Base-by-base conservation (phyloP, 2,797 vertebrate species). In the Mormyrus hasselquistii region DNA sequence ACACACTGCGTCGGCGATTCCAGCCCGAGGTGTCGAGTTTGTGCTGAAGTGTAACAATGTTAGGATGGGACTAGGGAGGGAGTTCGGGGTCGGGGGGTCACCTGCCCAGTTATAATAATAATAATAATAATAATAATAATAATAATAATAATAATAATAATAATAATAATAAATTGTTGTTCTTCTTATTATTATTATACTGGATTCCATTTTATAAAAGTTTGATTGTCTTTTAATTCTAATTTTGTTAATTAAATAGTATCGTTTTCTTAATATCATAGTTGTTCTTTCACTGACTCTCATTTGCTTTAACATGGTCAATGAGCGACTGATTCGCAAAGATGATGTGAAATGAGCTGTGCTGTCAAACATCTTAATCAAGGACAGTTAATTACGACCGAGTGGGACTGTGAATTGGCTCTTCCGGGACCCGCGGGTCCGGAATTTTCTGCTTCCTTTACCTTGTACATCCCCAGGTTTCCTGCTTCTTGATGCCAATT, bases 311-410 rank as follows among this genome's bases (percentile, higher is more conserved):
- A 73, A 38, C 10, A 8, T 38, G 25, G 69, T 73, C 14, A 34
- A 5, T 38, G 34, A 73, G 14, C 3, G 4, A 22, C 69, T 73
- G 6, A 73, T 16, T 73, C 29, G 4, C 12, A 1, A 38, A 34
- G 10, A 73, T 73, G 1, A 38, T 10, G 14, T 73, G 65, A 73
- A 34, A 73, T 73, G 29, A 73, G 69, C 4, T 38, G 69, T 73
- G 69, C 69, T 73, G 69, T 38, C 69, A 73, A 73, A 73, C 69
- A 73, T 73, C 69, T 73, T 73, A 73, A 73, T 73, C 12, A 73
- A 38, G 69, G 25, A 14, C 12, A 16, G 69, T 73, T 73, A 73
- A 73, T 73, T 73, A 73, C 29, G 14, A 7, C 69, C 10, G 12
- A 14, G 9, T 84, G 82, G 49, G 49, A 84, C 12, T 25, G 49